These are phyloP conservation scores for Mylabris phalerata DNA, from an alignment of 1,140 invertebrate species.

Conservation along the genomic window DNA sequence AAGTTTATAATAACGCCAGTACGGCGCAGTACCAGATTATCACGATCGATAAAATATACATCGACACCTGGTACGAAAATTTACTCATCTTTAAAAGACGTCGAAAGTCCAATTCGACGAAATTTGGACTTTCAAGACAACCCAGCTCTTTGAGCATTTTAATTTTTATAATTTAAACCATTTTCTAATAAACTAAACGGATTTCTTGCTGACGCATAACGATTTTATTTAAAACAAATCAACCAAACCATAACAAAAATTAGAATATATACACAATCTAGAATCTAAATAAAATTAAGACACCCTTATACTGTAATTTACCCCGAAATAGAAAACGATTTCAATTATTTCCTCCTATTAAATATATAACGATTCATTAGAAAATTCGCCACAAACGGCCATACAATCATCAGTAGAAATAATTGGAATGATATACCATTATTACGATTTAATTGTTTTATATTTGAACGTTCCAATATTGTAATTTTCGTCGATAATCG, in stretches of 20 bases:
- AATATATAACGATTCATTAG: conserved; percentile 36
- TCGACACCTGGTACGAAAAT: conserved; percentile 26
- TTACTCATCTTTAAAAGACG: conserved; percentile 28
- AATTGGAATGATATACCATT: conserved; percentile 45
- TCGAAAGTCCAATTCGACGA: conserved; percentile 8
- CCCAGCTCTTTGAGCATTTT: too few species aligned
- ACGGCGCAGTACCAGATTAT: conserved; percentile 35
- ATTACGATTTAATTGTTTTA: conserved; percentile 8
- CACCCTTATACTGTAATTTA: too few species aligned
- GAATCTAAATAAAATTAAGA: too few species aligned
- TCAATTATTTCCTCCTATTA: background rate
- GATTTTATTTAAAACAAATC: too few species aligned
- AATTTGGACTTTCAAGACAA: conserved; percentile 26
- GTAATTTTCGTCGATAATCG: conserved; percentile 41
- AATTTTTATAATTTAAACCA: too few species aligned
- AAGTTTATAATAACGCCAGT: conserved; percentile 38
- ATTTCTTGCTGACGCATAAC: too few species aligned
- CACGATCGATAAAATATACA: conserved; percentile 20
- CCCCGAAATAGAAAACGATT: too few species aligned
- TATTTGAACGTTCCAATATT: conserved; percentile 33
- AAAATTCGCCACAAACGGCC: conserved; percentile 52
- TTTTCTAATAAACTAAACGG: too few species aligned
- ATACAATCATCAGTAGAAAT: conserved; percentile 49
- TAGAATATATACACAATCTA: too few species aligned
- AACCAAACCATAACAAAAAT: too few species aligned